phyloP scores from a whole-genome alignment of 2,888 invertebrate species.

The Osedax frankpressi region DNA sequence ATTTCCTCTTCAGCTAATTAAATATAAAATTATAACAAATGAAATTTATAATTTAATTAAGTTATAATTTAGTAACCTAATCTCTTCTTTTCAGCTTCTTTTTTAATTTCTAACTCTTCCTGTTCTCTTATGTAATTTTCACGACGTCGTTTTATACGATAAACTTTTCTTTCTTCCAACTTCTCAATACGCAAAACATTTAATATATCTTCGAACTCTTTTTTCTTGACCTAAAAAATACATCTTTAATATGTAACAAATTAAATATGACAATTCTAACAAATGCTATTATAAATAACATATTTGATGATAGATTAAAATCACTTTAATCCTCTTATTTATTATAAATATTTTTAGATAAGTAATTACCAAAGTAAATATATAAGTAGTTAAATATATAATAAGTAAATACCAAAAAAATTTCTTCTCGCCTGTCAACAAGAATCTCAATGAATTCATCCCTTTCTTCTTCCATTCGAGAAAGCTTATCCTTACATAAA shows the following conservation, averaged over 20 bases:
- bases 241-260: neutral
- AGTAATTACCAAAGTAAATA: no score
- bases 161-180: constrained; percentile 39
- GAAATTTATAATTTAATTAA: neutral
- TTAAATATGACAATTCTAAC: no score
- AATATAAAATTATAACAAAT: neutral
- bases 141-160: constrained; percentile 56
- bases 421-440: neutral
- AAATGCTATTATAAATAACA: no score
- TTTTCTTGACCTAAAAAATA: constrained; percentile 52
- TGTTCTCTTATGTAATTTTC: constrained; percentile 31
- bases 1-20: constrained; percentile 39
- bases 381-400: neutral
- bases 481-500: neutral
- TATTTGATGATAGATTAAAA: no score
- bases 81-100: constrained; percentile 36
- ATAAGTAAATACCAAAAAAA: neutral
- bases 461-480: neutral
- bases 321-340: no score
- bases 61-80: constrained; percentile 29
- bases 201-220: constrained; percentile 55
- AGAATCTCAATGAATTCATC: neutral
- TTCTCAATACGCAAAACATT: constrained; percentile 46
- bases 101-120: constrained; percentile 57
- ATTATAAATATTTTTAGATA: no score